Evolutionary conservation across 2,113 vertebrate species (phyloP), one percentile per base, ranked within the genome.

Genomic region (Pterocles gutturalis): DNA sequence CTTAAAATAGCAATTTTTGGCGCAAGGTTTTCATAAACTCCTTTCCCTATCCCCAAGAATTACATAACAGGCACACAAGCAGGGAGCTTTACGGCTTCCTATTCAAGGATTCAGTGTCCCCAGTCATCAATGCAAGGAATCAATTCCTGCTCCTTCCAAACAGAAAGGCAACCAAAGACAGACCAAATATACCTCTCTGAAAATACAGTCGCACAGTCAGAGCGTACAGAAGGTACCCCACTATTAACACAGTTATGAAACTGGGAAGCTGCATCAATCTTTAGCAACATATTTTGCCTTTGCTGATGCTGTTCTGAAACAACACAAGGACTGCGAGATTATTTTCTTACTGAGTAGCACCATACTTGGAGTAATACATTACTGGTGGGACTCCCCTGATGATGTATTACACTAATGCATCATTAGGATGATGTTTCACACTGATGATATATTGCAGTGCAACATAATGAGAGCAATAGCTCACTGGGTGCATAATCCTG

Each of bases 371-470:
- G 96, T 73, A 96, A 97, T 94, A 94, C 91, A 93, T 97, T 97
- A 97, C 96, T 97, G 95, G 95, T 92, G 96, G 93, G 96, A 96
- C 96, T 97, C 96, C 96, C 91, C 94, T 95, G 93, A 91, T 98
- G 97, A 98, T 98, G 97, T 97, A 98, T 97, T 97, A 96, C 95
- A 86, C 96, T 97, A 98, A 97, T 97, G 96, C 88, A 97, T 98
- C 98, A 97, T 97, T 98, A 98, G 96, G 96, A 97, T 96, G 96
- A 97, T 97, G 96, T 96, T 96, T 96, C 98, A 92, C 96, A 90
- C 84, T 65, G 84, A 96, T 94, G 97, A 98, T 97, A 75, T 84
- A 97, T 97, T 90, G 94, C 96, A 95, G 85, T 94, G 95, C 70
- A 97, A 96, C 93, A 96, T 98, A 98, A 98, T 97, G 97, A 98